Evolutionary conservation across 2,888 invertebrate species (phyloP).

Genomic region (Polydrusus cervinus): DNA sequence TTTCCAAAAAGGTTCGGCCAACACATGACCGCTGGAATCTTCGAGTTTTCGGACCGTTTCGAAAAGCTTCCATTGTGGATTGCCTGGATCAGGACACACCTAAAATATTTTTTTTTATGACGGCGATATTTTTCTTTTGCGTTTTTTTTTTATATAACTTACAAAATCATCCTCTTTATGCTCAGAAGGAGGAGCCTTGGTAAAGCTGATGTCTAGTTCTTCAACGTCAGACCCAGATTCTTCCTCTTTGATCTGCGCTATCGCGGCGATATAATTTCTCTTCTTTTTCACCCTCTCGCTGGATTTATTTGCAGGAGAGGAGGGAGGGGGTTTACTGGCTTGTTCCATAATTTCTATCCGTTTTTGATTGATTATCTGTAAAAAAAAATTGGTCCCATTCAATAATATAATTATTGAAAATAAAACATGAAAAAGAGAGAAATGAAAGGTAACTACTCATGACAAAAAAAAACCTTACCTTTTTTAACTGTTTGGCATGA

Average conservation of each 20-base stretch:
- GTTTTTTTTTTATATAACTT: slow-evolving; percentile 45
- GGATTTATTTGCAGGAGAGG: slow-evolving; percentile 32
- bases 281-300: slow-evolving; percentile 25
- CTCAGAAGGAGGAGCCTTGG: slow-evolving; percentile 23
- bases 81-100: slow-evolving; percentile 72
- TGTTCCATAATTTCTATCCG: slow-evolving; percentile 53
- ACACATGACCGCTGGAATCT: slow-evolving; percentile 80
- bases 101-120: background rate
- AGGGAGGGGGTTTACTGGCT: slow-evolving; percentile 29
- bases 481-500: slow-evolving; percentile 92
- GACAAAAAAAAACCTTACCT: slow-evolving; percentile 75
- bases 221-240: slow-evolving; percentile 38
- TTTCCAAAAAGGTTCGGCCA: slow-evolving; percentile 95
- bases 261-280: slow-evolving; percentile 46
- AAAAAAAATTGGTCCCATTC: too few relatives aligned
- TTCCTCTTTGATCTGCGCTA: slow-evolving; percentile 41
- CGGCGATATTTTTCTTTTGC: too few relatives aligned
- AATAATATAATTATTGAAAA: too few relatives aligned
- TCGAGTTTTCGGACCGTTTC: slow-evolving; percentile 84
- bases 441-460: too few relatives aligned
- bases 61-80: slow-evolving; percentile 93
- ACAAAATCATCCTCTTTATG: slow-evolving; percentile 67
- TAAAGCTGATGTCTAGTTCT: slow-evolving; percentile 5
- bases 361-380: slow-evolving; percentile 48
- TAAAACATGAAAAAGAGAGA: too few relatives aligned